Percentiles rank a stretch among this genome's conserved stretches.
phyloP scores from a whole-genome alignment of 2,113 vertebrate genomes.

The Arvicanthis niloticus region DNA sequence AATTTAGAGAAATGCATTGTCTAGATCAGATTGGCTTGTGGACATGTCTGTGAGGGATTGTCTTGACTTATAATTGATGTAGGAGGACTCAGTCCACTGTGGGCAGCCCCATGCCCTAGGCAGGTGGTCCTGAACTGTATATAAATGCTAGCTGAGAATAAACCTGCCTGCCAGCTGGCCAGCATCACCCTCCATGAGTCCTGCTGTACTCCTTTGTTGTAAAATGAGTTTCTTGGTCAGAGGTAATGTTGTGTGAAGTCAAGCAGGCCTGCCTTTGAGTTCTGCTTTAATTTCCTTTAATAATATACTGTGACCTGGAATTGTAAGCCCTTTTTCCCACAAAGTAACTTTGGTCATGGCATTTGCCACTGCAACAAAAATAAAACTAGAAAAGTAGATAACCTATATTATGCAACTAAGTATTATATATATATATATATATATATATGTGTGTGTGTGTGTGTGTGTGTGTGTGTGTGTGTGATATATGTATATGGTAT shows the following conservation, averaged over 20 bases:
- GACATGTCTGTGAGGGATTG: background rate
- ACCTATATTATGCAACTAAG: background rate
- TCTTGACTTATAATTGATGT: background rate
- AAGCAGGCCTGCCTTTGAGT: background rate
- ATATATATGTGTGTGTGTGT: background rate
- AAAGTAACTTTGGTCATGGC: too few species aligned
- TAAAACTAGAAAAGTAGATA: background rate
- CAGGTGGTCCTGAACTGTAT: background rate
- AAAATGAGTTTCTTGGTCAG: background rate
- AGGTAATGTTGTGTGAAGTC: background rate
- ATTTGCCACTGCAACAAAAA: background rate
- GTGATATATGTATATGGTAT: too few species aligned
- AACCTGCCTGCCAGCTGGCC: background rate
- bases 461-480: too few species aligned
- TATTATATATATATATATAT: background rate
- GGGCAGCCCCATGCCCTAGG: background rate
- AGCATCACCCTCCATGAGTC: too few species aligned
- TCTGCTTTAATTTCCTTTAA: background rate
- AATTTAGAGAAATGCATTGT: background rate
- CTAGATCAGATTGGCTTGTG: background rate
- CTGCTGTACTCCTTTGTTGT: background rate
- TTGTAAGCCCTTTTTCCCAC: background rate
- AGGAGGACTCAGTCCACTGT: background rate
- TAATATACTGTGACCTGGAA: background rate
- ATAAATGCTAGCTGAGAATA: background rate